Percentiles rank a stretch among this genome's conserved stretches.
phyloP scores from a whole-genome alignment of 2,113 vertebrate genomes.

The Conger conger region DNA sequence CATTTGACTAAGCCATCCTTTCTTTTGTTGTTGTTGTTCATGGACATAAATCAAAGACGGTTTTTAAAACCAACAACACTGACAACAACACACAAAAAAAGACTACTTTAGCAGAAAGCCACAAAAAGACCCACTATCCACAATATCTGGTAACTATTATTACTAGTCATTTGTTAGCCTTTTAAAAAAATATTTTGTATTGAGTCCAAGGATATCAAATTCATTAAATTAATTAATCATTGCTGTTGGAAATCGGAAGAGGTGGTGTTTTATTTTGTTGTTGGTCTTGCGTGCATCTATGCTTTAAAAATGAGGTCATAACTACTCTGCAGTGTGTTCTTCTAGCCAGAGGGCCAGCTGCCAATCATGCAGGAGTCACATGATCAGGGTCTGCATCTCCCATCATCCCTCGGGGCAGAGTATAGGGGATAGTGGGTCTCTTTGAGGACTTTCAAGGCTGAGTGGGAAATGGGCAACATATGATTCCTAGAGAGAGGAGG shows the following conservation, averaged over 20 bases:
- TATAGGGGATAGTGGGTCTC: constrained; percentile 99
- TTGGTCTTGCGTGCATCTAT: constrained; percentile 78
- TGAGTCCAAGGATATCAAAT: constrained; percentile 7
- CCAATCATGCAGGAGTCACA: constrained; percentile 89
- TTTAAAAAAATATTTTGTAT: constrained; percentile 23
- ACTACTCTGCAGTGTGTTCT: constrained; percentile 89
- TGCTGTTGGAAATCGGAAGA: constrained; percentile 35
- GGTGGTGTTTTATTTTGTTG: constrained; percentile 58
- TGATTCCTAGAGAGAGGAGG: constrained; percentile 99
- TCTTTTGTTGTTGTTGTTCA: constrained; percentile 16
- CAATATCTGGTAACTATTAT: constrained; percentile 46
- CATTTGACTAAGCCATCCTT: constrained; percentile 47
- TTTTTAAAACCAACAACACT: constrained; percentile 41
- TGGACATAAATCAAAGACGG: constrained; percentile 40
- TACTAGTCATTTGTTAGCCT: constrained; percentile 58
- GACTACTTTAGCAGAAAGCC: constrained; percentile 84
- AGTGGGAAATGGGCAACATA: constrained; percentile 99
- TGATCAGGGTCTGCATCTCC: constrained; percentile 94
- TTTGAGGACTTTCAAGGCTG: constrained; percentile 99
- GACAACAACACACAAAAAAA: constrained; percentile 36
- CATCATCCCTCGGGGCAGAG: constrained; percentile 92
- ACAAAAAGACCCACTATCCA: constrained; percentile 99
- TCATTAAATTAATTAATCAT: constrained; percentile 35
- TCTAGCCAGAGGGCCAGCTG: constrained; percentile 91
- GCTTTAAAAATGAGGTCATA: constrained; percentile 81